Evolutionary conservation across 2,797 vertebrate genomes (phyloP), one percentile per base, ranked within the genome.

Genomic region (Poecilia wingei): DNA sequence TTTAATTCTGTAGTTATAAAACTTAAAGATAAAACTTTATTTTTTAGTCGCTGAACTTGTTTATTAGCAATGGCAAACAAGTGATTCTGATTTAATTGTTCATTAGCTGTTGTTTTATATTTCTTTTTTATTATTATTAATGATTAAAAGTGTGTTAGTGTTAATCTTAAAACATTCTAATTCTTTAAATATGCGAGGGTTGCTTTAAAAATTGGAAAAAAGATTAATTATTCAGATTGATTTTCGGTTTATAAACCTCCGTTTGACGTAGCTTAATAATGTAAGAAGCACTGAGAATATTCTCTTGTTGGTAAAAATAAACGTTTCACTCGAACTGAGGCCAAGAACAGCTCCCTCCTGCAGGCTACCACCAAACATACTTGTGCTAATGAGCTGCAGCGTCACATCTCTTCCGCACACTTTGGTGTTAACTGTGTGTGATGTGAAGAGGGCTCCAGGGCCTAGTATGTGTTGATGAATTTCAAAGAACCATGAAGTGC

Each of bases 261-360:
- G 13, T 25, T 69, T 43, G 33, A 22, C 20, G 0, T 14, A 43
- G 41, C 12, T 13, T 70, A 28, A 70, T 28, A 12, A 3, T 2
- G n/a, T 2, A n/a, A 45, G 39, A n/a, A 43, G 6, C 14, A 46
- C 1, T 69, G 25, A 45, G 39, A 45, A n/a, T 69, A 43, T 5
- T n/a, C 71, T 79, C 49, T 82, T 75, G 71, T 20, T 43, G 74
- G 82, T 89, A 86, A 87, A 93, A 87, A 88, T 88, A 79, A 80
- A 64, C 22, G 31, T 43, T 36, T 79, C 87, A 83, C 78, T 61
- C 57, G 4, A 74, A 80, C 69, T 73, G 55, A 72, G 61, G 5
- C 88, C 82, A 86, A 85, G 82, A 82, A 90, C 82, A 68, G 81
- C 45, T 49, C 66, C 86, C 77, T 76, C 43, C 69, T 77, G 66